Conservation (phyloP, 2,888 invertebrate genomes). For the Heliconius hortense region DNA sequence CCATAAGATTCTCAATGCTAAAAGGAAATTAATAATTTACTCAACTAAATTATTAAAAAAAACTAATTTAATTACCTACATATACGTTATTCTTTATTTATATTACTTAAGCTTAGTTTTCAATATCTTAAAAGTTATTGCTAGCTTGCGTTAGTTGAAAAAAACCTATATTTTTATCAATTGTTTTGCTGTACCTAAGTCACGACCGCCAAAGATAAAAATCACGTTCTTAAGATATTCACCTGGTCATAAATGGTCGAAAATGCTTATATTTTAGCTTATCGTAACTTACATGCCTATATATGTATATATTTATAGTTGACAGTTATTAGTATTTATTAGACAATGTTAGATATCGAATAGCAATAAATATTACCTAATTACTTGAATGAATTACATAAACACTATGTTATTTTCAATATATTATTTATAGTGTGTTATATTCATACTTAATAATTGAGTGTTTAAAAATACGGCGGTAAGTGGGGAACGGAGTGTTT, state of each 20-base stretch:
- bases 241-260: neutral
- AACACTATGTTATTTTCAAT: neutral
- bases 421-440: neutral
- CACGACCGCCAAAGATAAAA: conserved; percentile 26
- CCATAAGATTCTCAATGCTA: conserved; percentile 71
- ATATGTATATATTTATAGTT: neutral
- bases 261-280: neutral
- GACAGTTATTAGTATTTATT: neutral
- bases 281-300: neutral
- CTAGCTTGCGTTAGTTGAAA: neutral
- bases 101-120: conserved; percentile 6
- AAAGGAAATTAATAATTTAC: conserved; percentile 34
- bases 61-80: neutral
- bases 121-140: neutral
- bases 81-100: neutral
- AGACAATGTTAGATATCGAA: neutral
- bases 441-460: too few relatives aligned
- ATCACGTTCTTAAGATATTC: conserved; percentile 13
- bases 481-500: too few relatives aligned
- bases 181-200: conserved; percentile 14
- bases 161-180: neutral
- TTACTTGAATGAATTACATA: neutral
- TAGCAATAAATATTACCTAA: neutral
- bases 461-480: too few relatives aligned
- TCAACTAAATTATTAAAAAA: neutral